A percentile compares a stretch with the other conserved stretches of the same genome.
Evolutionary conservation across 2,888 invertebrate species (phyloP).

Genomic region (Pachycephus smyrnensis): DNA sequence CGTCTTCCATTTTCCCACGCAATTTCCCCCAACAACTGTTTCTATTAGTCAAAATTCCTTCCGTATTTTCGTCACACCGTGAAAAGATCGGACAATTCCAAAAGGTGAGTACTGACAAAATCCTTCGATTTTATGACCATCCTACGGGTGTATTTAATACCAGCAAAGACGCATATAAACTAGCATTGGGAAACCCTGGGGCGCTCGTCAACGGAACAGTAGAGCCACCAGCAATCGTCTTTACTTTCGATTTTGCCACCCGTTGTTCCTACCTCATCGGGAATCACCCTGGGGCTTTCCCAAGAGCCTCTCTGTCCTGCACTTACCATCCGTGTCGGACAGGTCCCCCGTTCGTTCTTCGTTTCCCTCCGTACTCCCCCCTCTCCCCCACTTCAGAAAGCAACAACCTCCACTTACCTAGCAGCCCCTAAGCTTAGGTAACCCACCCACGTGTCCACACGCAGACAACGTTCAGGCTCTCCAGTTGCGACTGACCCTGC

Average conservation of each 20-base stretch:
- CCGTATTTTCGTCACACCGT: not conserved
- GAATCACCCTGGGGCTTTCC: conserved; percentile 7
- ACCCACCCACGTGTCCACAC: not conserved
- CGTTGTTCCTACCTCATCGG: conserved; percentile 15
- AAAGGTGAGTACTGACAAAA: not conserved
- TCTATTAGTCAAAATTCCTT: not conserved
- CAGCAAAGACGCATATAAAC: not conserved
- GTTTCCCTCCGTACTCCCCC: conserved; percentile 11
- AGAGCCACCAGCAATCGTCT: conserved; percentile 53
- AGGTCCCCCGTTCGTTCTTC: conserved; percentile 13
- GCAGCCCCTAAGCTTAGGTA: not conserved
- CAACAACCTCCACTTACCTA: conserved; percentile 12
- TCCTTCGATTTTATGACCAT: not conserved
- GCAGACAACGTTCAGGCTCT: not conserved
- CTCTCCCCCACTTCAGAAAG: conserved; percentile 5
- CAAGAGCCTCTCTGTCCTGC: not conserved
- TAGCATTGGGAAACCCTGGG: conserved; percentile 25
- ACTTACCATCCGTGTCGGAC: conserved; percentile 13
- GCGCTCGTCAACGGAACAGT: conserved; percentile 51
- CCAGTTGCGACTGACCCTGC: conserved; percentile 45
- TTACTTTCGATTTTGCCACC: conserved; percentile 48
- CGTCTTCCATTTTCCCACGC: not conserved
- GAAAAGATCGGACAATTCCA: not conserved
- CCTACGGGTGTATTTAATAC: not conserved
- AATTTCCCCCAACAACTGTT: not conserved